A percentile compares a stretch with the other conserved stretches of the same genome.
Evolutionary conservation across 2,113 vertebrate species (phyloP).

Genomic region (Butorides virescens): DNA sequence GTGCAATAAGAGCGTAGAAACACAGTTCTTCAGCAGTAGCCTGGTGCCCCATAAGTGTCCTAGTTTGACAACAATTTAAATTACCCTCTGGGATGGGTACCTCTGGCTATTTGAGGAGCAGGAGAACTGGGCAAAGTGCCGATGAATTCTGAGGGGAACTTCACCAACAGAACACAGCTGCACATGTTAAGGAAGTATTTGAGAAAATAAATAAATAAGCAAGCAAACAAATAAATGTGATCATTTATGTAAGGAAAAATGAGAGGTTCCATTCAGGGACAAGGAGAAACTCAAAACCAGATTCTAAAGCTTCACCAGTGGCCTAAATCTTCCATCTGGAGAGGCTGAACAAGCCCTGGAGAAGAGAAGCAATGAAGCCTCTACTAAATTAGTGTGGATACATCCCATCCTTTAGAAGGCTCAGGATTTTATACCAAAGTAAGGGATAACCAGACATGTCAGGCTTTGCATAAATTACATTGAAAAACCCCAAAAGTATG

Average conservation of each 20-base stretch:
- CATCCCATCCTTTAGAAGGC: background rate
- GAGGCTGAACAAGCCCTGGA: background rate
- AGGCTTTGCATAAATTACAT: background rate
- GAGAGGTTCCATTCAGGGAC: background rate
- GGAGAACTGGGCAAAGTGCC: background rate
- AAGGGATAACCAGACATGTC: background rate
- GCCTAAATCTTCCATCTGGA: background rate
- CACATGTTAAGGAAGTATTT: background rate
- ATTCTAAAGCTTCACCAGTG: background rate
- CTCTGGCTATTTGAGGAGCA: background rate
- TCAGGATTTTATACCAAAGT: background rate
- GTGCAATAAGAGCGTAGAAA: background rate
- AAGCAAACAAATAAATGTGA: background rate
- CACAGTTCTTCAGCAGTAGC: background rate
- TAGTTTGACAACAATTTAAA: background rate
- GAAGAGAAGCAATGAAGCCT: background rate
- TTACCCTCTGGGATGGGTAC: background rate
- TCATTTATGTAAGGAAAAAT: background rate
- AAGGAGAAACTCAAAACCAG: background rate
- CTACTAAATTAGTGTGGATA: background rate
- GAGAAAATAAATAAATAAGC: background rate
- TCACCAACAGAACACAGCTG: background rate
- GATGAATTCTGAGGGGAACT: background rate
- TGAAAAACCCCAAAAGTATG: background rate
- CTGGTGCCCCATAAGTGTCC: background rate